Evolutionary conservation across 1,140 invertebrate species (phyloP).

Genomic region (Orussus abietinus): DNA sequence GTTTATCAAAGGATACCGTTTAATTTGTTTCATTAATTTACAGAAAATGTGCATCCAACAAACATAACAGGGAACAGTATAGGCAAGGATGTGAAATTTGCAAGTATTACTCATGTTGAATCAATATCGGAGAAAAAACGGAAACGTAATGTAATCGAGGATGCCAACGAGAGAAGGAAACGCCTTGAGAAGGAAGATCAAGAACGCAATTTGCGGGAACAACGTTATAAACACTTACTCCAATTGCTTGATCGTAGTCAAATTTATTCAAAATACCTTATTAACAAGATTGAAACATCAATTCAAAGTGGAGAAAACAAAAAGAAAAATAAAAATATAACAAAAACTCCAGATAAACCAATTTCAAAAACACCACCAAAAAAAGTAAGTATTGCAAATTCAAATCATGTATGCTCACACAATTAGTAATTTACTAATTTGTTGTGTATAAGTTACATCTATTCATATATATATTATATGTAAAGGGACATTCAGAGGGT

Average conservation of each 20-base stretch:
- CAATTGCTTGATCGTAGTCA: slow-evolving; percentile 47
- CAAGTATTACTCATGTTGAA: too few species aligned
- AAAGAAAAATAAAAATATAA: slow-evolving; percentile 5
- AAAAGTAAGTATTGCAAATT: slow-evolving; percentile 18
- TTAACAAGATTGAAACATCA: slow-evolving; percentile 33
- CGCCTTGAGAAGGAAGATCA: too few species aligned
- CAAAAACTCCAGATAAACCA: too few species aligned
- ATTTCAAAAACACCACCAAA: slow-evolving; percentile 17
- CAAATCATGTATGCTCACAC: slow-evolving; percentile 2
- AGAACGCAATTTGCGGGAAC: too few species aligned
- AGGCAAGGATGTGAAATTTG: too few species aligned
- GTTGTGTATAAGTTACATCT: slow-evolving; percentile 6
- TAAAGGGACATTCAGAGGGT: slow-evolving; percentile 11
- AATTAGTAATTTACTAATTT: background rate
- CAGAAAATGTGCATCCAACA: too few species aligned
- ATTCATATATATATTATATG: slow-evolving; percentile 11
- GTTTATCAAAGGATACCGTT: too few species aligned
- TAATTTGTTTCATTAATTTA: too few species aligned
- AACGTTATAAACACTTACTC: slow-evolving; percentile 40
- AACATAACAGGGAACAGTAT: too few species aligned
- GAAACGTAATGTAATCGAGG: too few species aligned
- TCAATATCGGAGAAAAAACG: too few species aligned
- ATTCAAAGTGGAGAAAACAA: background rate
- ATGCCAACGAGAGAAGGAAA: too few species aligned
- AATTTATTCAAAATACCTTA: slow-evolving; percentile 45